Percentiles rank a stretch among this genome's conserved stretches.
These are phyloP conservation scores for Galeopterus variegatus DNA, from an alignment of 2,113 vertebrate species.

Conservation along the genomic window DNA sequence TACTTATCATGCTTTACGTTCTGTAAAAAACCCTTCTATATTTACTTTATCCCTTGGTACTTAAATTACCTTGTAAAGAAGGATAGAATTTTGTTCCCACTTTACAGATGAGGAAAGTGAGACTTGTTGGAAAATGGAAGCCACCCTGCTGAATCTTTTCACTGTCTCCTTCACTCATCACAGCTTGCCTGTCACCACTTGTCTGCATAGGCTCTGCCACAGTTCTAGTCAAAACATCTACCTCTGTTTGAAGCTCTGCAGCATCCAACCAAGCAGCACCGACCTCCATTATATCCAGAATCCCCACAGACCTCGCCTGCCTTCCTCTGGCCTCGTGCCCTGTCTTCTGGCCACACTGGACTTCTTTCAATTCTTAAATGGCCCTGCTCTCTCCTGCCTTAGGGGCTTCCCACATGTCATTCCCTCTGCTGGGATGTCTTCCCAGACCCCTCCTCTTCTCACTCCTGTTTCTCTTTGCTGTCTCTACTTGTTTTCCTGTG, in stretches of 20 bases:
- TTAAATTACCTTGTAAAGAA: background rate
- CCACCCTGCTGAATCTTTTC: background rate
- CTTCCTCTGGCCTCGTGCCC: too few species aligned
- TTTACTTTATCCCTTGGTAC: background rate
- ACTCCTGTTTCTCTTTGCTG: background rate
- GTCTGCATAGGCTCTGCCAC: background rate
- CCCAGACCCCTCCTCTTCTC: too few species aligned
- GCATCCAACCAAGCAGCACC: rapidly evolving
- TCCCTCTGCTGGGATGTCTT: background rate
- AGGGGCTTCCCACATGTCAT: background rate
- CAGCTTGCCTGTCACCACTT: too few species aligned
- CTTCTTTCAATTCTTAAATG: background rate
- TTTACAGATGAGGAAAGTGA: background rate
- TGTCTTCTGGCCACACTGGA: background rate
- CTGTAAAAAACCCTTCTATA: background rate
- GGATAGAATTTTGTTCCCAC: background rate
- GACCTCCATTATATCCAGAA: background rate
- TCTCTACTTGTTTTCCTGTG: background rate
- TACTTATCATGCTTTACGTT: background rate
- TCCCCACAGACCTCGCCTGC: background rate
- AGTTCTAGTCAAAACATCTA: background rate
- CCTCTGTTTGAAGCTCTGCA: background rate
- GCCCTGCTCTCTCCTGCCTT: background rate
- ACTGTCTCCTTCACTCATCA: background rate
- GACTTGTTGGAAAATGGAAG: background rate